Percentiles rank a stretch among this genome's conserved stretches.
Conservation (phyloP, 2,888 invertebrate genomes). For the Hedychridium roseum region DNA sequence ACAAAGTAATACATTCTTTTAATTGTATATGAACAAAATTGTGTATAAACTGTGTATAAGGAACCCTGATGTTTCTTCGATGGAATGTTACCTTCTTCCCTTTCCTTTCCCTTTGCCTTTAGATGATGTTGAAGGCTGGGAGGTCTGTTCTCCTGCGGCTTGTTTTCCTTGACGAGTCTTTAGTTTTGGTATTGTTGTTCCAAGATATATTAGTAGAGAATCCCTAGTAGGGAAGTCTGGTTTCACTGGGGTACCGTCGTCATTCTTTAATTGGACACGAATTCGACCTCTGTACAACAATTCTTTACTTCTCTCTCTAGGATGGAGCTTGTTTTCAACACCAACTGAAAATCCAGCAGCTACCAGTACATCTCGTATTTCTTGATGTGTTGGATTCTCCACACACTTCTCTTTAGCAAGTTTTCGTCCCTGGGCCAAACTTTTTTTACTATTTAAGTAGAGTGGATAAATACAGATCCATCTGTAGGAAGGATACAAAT, state of each 20-base stretch:
- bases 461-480: conserved; percentile 98
- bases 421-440: conserved; percentile 86
- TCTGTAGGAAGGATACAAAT: conserved; percentile 63
- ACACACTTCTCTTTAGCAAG: conserved; percentile 86
- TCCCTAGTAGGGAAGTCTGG: conserved; percentile 78
- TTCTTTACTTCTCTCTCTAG: conserved; percentile 92
- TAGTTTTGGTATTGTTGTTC: conserved; percentile 88
- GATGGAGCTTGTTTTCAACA: conserved; percentile 92
- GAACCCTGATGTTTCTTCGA: background rate
- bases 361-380: conserved; percentile 91
- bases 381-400: conserved; percentile 94
- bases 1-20: background rate
- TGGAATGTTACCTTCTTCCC: conserved; percentile 60
- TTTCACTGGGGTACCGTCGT: conserved; percentile 82
- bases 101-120: conserved; percentile 63
- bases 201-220: conserved; percentile 79
- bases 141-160: conserved; percentile 54
- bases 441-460: conserved; percentile 93
- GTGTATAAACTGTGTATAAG: background rate
- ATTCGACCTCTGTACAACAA: conserved; percentile 85
- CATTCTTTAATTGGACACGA: conserved; percentile 90
- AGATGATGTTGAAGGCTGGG: conserved; percentile 50
- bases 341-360: conserved; percentile 85
- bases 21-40: no score
- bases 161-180: conserved; percentile 78